These are phyloP conservation scores for Campoletis sonorensis DNA, from an alignment of 1,140 invertebrate species.

Conservation along the genomic window DNA sequence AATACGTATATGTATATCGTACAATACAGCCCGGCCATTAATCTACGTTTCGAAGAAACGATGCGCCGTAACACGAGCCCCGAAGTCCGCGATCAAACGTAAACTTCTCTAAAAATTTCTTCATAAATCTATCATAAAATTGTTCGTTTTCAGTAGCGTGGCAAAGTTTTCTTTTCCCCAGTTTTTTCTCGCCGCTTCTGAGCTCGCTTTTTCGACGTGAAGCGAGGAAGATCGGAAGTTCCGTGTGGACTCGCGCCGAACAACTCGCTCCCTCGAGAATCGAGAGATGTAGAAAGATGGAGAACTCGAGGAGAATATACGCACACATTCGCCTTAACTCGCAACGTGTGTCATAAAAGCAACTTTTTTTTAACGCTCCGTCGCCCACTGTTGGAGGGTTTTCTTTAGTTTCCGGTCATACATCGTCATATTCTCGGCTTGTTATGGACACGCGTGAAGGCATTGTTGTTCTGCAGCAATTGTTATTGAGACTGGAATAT, in stretches of 20 bases:
- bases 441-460: too few relatives aligned
- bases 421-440: too few relatives aligned
- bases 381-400: neutral
- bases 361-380: slow-evolving; percentile 24
- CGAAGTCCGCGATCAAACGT: slow-evolving; percentile 41
- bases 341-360: neutral
- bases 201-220: slow-evolving; percentile 22
- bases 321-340: neutral
- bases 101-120: slow-evolving; percentile 43
- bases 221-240: slow-evolving; percentile 17
- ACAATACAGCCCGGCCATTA: slow-evolving; percentile 31
- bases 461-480: too few relatives aligned
- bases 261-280: slow-evolving; percentile 4
- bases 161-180: slow-evolving; percentile 29
- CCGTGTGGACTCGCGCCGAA: slow-evolving; percentile 13
- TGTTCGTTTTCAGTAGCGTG: slow-evolving; percentile 42
- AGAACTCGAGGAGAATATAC: neutral
- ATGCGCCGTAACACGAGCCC: slow-evolving; percentile 31
- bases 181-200: neutral
- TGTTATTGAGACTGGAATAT: too few relatives aligned
- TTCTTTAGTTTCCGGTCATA: too few relatives aligned
- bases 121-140: slow-evolving; percentile 55
- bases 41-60: slow-evolving; percentile 41
- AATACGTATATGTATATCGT: neutral
- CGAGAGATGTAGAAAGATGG: neutral